Evolutionary conservation across 2,113 vertebrate species (phyloP).

Genomic region (Pardalotus punctatus): DNA sequence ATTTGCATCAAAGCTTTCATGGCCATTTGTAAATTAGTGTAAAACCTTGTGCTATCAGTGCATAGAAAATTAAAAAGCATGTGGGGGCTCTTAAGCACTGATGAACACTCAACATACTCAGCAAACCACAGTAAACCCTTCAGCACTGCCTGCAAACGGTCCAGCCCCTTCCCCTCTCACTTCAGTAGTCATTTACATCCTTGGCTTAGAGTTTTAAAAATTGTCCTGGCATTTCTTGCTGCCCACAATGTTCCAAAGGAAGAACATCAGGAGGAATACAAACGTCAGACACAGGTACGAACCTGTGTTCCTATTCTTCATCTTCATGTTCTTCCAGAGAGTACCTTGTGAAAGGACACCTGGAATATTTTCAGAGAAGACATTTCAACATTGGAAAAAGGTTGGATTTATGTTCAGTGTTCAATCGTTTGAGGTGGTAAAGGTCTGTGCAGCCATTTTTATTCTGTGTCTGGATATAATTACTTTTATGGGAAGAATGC

Average conservation of each 20-base stretch:
- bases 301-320: neutral
- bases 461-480: conserved; percentile 5
- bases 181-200: neutral
- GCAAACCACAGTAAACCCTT: neutral
- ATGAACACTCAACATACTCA: neutral
- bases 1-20: neutral
- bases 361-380: neutral
- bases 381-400: neutral
- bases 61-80: neutral
- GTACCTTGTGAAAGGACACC: neutral
- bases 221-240: neutral
- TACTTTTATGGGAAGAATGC: neutral
- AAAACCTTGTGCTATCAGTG: neutral
- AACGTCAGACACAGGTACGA: neutral
- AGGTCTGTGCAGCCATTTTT: neutral
- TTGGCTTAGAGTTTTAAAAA: neutral
- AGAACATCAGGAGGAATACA: neutral
- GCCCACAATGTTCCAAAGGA: neutral
- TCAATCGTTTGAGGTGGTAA: neutral
- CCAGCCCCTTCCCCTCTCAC: neutral
- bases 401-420: neutral
- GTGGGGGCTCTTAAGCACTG: neutral
- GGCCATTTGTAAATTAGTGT: neutral
- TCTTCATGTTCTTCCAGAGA: neutral
- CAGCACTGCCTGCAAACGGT: neutral